A percentile compares a stretch with the other conserved stretches of the same genome.
Conservation (phyloP, 2,888 invertebrate species). For the Agonopterix arenella region DNA sequence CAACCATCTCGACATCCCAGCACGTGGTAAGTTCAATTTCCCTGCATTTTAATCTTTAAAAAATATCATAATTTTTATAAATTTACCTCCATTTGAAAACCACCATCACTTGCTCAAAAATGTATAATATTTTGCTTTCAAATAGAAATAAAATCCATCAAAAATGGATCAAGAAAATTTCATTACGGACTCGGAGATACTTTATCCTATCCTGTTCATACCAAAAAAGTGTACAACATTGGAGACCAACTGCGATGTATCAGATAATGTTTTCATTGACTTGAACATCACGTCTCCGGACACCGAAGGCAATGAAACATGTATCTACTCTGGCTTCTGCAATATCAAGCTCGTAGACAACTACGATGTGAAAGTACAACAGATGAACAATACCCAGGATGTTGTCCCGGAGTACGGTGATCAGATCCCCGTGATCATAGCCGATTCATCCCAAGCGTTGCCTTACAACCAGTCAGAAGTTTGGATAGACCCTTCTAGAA, state of each 20-base stretch:
- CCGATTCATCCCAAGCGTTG: constrained; percentile 26
- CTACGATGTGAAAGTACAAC: constrained; percentile 27
- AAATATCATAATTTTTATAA: constrained; percentile 27
- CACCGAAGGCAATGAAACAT: constrained; percentile 42
- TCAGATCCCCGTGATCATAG: constrained; percentile 28
- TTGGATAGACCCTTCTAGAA: constrained; percentile 58
- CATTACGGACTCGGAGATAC: constrained; percentile 24
- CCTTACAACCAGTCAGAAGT: constrained; percentile 47
- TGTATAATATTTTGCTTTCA: no score
- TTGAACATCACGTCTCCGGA: constrained; percentile 48
- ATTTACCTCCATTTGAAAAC: constrained; percentile 36
- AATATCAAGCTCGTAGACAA: constrained; percentile 50
- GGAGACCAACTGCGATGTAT: constrained; percentile 40
- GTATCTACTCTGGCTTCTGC: constrained; percentile 52
- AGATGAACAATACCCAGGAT: constrained; percentile 3
- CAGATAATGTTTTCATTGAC: constrained; percentile 51
- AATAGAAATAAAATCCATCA: constrained; percentile 9
- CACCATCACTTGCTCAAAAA: not conserved
- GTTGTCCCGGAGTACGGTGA: constrained; percentile 12
- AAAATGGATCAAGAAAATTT: constrained; percentile 40
- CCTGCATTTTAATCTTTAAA: constrained; percentile 16
- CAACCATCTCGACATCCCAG: constrained; percentile 25
- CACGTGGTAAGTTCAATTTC: constrained; percentile 53
- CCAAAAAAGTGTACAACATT: constrained; percentile 51
- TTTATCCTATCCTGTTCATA: constrained; percentile 48